Percentiles rank a stretch among this genome's conserved stretches.
Conservation (phyloP, 2,797 vertebrate genomes). For the Siniperca obscura region DNA sequence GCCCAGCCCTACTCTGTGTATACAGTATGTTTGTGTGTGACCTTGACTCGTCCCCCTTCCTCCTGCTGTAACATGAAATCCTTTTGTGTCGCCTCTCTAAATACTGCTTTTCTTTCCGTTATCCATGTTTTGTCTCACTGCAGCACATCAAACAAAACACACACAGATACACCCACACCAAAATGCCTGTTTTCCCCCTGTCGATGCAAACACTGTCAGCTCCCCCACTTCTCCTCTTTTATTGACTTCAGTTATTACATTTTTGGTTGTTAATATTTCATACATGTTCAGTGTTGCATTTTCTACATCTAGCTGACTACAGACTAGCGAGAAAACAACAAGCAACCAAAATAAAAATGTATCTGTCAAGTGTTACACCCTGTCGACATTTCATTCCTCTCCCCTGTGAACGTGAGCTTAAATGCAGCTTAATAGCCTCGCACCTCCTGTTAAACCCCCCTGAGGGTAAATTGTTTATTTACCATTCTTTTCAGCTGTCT, state of each 20-base stretch:
- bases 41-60: conserved; percentile 47
- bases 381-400: conserved; percentile 52
- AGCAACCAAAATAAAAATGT: conserved; percentile 50
- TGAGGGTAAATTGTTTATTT: conserved; percentile 49
- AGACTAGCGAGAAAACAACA: conserved; percentile 44
- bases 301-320: conserved; percentile 47
- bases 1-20: neutral
- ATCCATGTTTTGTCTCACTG: conserved; percentile 62
- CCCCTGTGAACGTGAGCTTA: conserved; percentile 44
- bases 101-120: conserved; percentile 47
- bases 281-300: conserved; percentile 46
- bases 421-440: conserved; percentile 46
- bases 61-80: conserved; percentile 41
- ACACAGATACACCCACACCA: conserved; percentile 36
- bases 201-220: conserved; percentile 41
- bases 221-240: conserved; percentile 22
- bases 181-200: neutral
- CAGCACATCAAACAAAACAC: conserved; percentile 61
- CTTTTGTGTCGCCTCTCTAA: conserved; percentile 46
- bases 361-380: conserved; percentile 50
- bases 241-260: conserved; percentile 48
- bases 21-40: conserved; percentile 26
- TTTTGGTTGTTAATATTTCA: conserved; percentile 65
- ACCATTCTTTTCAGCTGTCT: conserved; percentile 35
- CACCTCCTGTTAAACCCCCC: conserved; percentile 36